A percentile compares a stretch with the other conserved stretches of the same genome.
These are phyloP conservation scores for Drosophila sordidula DNA, from an alignment of 2,888 invertebrate species.

Conservation along the genomic window DNA sequence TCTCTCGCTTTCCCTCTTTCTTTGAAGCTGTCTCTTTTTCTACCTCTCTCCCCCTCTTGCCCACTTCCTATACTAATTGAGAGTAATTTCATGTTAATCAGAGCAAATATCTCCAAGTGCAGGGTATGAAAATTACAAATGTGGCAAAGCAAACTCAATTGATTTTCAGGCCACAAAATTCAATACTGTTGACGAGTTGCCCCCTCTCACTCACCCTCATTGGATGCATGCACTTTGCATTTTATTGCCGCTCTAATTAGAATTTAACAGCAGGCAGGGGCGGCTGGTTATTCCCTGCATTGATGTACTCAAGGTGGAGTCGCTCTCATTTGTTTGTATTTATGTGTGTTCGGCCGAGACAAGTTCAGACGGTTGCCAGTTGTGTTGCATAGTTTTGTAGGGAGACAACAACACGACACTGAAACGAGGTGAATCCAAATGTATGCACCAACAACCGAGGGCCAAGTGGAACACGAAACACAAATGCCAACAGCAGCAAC, in stretches of 20 bases:
- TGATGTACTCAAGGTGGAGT: conserved; percentile 56
- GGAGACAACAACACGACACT: conserved; percentile 47
- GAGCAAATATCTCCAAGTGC: conserved; percentile 38
- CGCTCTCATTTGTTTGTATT: conserved; percentile 27
- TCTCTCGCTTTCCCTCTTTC: not conserved
- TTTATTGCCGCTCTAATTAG: conserved; percentile 81
- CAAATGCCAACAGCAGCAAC: conserved; percentile 18
- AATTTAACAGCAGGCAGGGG: conserved; percentile 41
- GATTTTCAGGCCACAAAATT: conserved; percentile 40
- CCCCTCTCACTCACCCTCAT: not conserved
- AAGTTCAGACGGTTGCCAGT: conserved; percentile 28
- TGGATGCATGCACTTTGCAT: conserved; percentile 46
- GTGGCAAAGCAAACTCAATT: conserved; percentile 20
- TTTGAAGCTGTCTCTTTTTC: too few relatives aligned
- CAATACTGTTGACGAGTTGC: conserved; percentile 11
- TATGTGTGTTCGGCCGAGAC: conserved; percentile 20
- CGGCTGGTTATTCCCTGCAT: conserved; percentile 16
- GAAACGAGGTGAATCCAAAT: conserved; percentile 49
- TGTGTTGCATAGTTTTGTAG: conserved; percentile 46
- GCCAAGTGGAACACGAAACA: conserved; percentile 38
- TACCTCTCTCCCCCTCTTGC: not conserved
- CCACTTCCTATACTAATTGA: conserved; percentile 41
- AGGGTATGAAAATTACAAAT: conserved; percentile 29
- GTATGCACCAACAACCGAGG: conserved; percentile 33
- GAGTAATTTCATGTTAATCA: conserved; percentile 52